Conservation (phyloP, 2,888 invertebrate species). For the Leucoptera coffeella region DNA sequence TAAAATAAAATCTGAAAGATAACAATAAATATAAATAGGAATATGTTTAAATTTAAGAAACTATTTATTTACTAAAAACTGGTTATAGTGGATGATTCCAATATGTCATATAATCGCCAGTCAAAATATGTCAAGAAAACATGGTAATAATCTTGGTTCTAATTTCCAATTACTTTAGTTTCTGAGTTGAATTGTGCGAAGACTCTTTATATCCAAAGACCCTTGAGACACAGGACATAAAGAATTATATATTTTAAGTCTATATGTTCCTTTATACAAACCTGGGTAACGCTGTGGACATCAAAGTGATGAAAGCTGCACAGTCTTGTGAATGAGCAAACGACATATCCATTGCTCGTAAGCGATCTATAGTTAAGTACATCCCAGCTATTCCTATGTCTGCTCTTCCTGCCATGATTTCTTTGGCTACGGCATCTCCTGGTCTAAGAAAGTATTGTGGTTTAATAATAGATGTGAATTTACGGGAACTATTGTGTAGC, state of each 20-base stretch:
- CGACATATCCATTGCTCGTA: conserved; percentile 53
- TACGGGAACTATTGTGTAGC: no score
- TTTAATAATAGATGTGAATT: no score
- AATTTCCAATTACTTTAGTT: no score
- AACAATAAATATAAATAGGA: background rate
- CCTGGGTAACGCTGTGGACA: conserved; percentile 75
- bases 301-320: conserved; percentile 68
- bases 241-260: background rate
- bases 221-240: background rate
- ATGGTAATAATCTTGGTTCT: no score
- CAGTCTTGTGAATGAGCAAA: conserved; percentile 67
- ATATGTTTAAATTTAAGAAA: no score
- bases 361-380: conserved; percentile 55
- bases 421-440: conserved; percentile 54
- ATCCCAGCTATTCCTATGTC: conserved; percentile 70
- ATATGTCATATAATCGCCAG: no score
- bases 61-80: no score
- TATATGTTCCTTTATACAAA: conserved; percentile 10
- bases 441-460: no score
- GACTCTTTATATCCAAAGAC: no score
- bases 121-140: no score
- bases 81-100: no score
- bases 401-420: conserved; percentile 44
- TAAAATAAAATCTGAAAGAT: conserved; percentile 4
- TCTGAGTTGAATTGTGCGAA: no score